phyloP scores from a whole-genome alignment of 1,140 invertebrate genomes.

The Zaprionus taronus region DNA sequence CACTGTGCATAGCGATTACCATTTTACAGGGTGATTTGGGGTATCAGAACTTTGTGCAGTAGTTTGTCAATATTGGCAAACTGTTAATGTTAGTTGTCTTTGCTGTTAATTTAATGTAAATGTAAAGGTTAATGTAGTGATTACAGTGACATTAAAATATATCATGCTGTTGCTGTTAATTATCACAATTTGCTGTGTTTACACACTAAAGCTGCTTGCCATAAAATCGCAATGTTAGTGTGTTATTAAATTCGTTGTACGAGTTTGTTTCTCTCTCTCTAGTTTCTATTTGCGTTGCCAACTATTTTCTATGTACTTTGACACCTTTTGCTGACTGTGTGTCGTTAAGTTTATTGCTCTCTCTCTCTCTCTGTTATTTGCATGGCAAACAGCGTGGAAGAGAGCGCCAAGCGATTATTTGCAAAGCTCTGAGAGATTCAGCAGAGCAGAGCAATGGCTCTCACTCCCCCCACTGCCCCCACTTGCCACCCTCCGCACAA shows the following conservation, averaged over 20 bases:
- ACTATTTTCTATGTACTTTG: constrained; percentile 65
- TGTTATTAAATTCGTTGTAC: constrained; percentile 1
- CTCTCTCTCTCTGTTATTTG: constrained; percentile 37
- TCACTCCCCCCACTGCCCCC: background rate
- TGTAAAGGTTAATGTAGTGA: background rate
- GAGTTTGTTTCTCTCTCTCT: constrained; percentile 13
- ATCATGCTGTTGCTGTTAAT: background rate
- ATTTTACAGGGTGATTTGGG: constrained; percentile 2
- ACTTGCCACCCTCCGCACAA: background rate
- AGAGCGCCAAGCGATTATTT: constrained; percentile 51
- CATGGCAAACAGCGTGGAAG: constrained; percentile 42
- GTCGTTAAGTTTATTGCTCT: constrained; percentile 33
- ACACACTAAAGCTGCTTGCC: background rate
- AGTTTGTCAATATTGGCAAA: background rate
- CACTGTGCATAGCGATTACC: constrained; percentile 7
- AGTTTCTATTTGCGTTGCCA: constrained; percentile 26
- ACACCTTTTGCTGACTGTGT: constrained; percentile 33
- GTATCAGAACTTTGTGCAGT: constrained; percentile 32
- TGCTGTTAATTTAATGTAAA: background rate
- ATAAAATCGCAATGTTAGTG: constrained; percentile 13
- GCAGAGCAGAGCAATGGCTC: constrained; percentile 28
- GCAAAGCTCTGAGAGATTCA: constrained; percentile 53
- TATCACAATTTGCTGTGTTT: background rate
- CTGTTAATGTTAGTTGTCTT: background rate
- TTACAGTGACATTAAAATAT: background rate